These are phyloP conservation scores for Bos indicus DNA, from an alignment of 2,113 vertebrate species.

Conservation along the genomic window DNA sequence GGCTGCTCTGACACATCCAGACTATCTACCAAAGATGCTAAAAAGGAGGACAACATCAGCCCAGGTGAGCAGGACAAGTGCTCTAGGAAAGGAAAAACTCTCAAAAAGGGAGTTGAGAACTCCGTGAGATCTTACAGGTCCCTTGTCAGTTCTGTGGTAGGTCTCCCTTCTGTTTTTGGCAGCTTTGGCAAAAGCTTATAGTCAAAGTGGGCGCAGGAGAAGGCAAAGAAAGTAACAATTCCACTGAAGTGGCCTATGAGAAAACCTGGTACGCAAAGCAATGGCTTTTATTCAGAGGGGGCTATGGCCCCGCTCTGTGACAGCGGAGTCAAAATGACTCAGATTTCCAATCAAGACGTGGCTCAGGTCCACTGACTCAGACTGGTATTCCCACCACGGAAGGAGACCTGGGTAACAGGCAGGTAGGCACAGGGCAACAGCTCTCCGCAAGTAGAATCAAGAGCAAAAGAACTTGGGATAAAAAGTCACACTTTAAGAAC, in stretches of 20 bases:
- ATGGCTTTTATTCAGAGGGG: neutral
- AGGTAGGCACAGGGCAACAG: neutral
- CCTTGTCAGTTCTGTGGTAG: neutral
- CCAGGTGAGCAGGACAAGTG: neutral
- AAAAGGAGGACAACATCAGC: neutral
- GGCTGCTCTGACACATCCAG: neutral
- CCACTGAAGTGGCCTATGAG: neutral
- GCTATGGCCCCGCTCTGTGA: neutral
- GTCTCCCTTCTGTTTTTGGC: neutral
- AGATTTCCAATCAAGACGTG: neutral
- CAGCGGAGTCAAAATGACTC: neutral
- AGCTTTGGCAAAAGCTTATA: neutral
- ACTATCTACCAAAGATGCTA: neutral
- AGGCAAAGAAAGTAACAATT: neutral
- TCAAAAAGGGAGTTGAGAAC: neutral
- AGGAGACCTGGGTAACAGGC: neutral
- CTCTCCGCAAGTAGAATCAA: neutral
- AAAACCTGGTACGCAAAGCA: neutral
- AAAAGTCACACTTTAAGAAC: neutral
- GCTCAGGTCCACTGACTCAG: neutral
- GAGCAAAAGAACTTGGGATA: neutral
- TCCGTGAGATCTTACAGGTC: neutral
- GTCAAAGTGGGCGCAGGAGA: neutral
- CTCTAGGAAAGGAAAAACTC: neutral
- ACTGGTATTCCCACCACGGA: neutral